Percentiles rank a stretch among this genome's conserved stretches.
Conservation (phyloP, 2,888 invertebrate species). For the Notodonta ziczac region DNA sequence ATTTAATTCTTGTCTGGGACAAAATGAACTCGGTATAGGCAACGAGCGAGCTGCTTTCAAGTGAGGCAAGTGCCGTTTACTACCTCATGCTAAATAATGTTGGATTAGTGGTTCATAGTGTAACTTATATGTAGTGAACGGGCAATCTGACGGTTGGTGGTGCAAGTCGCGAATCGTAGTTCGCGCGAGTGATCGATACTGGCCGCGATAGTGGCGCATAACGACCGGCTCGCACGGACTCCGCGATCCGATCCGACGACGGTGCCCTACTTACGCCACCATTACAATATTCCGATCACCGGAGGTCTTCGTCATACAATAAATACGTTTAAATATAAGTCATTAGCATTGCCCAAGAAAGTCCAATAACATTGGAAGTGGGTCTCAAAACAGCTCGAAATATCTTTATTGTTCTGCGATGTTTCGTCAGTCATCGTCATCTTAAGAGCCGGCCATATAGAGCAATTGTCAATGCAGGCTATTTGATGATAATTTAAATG, state of each 20-base stretch:
- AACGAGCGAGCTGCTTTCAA: too few relatives aligned
- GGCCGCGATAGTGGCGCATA: constrained; percentile 24
- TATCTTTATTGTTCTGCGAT: background rate
- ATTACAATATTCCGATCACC: background rate
- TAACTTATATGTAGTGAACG: background rate
- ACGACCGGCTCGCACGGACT: constrained; percentile 14
- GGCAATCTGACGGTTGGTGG: constrained; percentile 14
- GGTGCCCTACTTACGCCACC: constrained; percentile 9
- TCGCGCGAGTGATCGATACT: constrained; percentile 25
- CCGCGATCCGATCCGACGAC: constrained; percentile 6
- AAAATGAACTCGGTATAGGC: too few relatives aligned
- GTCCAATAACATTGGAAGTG: background rate
- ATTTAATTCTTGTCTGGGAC: too few relatives aligned
- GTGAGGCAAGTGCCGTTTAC: background rate
- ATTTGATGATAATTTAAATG: background rate
- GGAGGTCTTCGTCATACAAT: background rate
- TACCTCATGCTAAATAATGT: background rate
- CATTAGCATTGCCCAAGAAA: background rate
- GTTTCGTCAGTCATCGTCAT: constrained; percentile 1
- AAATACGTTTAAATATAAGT: background rate
- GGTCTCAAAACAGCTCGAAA: background rate
- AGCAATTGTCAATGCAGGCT: background rate
- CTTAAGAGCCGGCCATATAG: background rate
- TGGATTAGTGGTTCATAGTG: background rate
- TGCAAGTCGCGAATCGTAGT: constrained; percentile 11